Evolutionary conservation across 2,113 vertebrate species (phyloP).

Genomic region (Macaca fascicularis): T2T-MFA8v1.1 NC_088386.1:101368501-101369000

Average conservation of each 20-base stretch:
- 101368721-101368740: background rate
- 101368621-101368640: conserved; percentile 78
- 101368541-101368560: conserved; percentile 73
- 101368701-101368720: conserved; percentile 54
- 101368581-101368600: conserved; percentile 74
- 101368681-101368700: conserved; percentile 56
- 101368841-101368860: background rate
- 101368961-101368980: background rate
- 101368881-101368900: conserved; percentile 3
- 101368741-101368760: background rate
- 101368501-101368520: conserved; percentile 66
- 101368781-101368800: background rate
- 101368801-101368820: background rate
- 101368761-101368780: background rate
- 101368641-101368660: conserved; percentile 72
- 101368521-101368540: conserved; percentile 78
- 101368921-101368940: conserved; percentile 22
- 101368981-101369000: background rate
- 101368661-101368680: conserved; percentile 27
- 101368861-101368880: background rate
- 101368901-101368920: conserved; percentile 5
- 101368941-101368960: conserved; percentile 23
- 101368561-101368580: conserved; percentile 74
- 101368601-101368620: conserved; percentile 70
- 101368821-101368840: conserved; percentile 36